A percentile compares a stretch with the other conserved stretches of the same genome.
Evolutionary conservation across 2,888 invertebrate genomes (phyloP).

Genomic region (Xanthorhoe spadicearia): DNA sequence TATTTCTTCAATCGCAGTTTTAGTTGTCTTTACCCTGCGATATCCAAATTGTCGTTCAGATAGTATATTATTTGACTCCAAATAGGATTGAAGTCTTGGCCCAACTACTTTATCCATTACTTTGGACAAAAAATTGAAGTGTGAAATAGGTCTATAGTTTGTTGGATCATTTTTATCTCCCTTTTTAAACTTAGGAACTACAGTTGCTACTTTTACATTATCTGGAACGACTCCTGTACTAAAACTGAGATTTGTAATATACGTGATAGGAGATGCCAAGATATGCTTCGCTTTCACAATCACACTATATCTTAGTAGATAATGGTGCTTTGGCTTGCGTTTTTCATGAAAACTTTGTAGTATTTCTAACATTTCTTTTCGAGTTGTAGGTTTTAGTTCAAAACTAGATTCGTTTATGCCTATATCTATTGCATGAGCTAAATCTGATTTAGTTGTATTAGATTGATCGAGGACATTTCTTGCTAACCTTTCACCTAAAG

Average conservation of each 20-base stretch:
- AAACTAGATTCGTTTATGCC: neutral
- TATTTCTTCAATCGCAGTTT: conserved; percentile 18
- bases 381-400: conserved; percentile 17
- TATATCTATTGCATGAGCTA: conserved; percentile 11
- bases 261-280: conserved; percentile 16
- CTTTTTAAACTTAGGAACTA: conserved; percentile 5
- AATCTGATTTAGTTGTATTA: conserved; percentile 10
- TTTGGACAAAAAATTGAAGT: neutral
- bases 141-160: conserved; percentile 22
- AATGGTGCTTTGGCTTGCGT: neutral
- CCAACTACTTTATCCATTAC: conserved; percentile 15
- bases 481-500: conserved; percentile 20
- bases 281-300: conserved; percentile 9
- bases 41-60: conserved; percentile 16
- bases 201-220: conserved; percentile 3
- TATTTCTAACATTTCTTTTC: conserved; percentile 11
- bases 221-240: conserved; percentile 19
- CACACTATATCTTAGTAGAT: conserved; percentile 5
- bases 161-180: conserved; percentile 9
- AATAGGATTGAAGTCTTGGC: conserved; percentile 6
- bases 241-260: conserved; percentile 18
- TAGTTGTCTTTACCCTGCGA: conserved; percentile 11
- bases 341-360: conserved; percentile 6
- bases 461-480: conserved; percentile 3
- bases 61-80: conserved; percentile 21